Evolutionary conservation across 2,888 invertebrate genomes (phyloP).

Genomic region (Yponomeuta cagnagella): DNA sequence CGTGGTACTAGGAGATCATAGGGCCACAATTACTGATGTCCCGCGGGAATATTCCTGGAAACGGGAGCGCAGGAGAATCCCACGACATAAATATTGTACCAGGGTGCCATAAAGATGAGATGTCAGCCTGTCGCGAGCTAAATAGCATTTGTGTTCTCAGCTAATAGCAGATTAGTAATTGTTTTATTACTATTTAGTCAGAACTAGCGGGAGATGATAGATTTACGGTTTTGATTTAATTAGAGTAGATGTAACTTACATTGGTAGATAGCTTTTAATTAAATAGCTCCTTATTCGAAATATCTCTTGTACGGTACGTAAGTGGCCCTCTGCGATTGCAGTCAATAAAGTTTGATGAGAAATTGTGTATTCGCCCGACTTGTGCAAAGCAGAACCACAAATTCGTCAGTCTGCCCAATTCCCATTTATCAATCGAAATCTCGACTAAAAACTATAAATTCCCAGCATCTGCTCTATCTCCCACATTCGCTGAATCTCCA

Average conservation of each 20-base stretch:
- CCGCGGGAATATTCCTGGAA: slow-evolving; percentile 8
- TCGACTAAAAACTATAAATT: background rate
- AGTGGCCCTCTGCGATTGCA: no score
- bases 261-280: no score
- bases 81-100: slow-evolving; percentile 15
- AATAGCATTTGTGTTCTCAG: slow-evolving; percentile 13
- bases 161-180: slow-evolving; percentile 10
- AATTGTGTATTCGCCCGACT: no score
- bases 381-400: background rate
- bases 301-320: no score
- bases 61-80: slow-evolving; percentile 2
- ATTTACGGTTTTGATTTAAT: background rate
- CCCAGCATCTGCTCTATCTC: background rate
- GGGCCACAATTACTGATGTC: background rate
- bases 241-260: background rate
- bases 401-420: background rate
- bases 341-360: no score
- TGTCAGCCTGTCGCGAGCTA: slow-evolving; percentile 7
- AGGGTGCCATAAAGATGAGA: slow-evolving; percentile 14
- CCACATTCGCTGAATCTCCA: background rate
- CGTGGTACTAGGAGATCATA: slow-evolving; percentile 6
- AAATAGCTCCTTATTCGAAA: no score
- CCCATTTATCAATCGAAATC: background rate
- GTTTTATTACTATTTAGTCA: slow-evolving; percentile 3
- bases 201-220: background rate